A percentile compares a stretch with the other conserved stretches of the same genome.
Conservation (phyloP, 2,888 invertebrate species). For the Agrilus biguttatus region DNA sequence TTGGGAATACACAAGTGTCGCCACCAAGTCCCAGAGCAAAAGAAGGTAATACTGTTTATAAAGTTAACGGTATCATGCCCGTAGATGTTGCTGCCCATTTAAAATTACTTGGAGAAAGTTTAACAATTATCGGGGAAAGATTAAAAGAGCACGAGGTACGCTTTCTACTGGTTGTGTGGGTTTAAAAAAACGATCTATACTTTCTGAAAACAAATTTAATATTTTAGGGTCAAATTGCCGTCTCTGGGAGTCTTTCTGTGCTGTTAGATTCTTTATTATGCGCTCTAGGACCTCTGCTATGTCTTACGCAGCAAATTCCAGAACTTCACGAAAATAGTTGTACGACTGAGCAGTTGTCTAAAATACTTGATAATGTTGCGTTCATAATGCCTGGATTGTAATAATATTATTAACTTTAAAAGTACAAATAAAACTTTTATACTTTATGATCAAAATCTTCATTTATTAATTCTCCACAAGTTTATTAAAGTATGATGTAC, state of each 20-base stretch:
- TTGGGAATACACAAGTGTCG: constrained; percentile 22
- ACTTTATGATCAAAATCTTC: too few relatives aligned
- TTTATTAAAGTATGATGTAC: too few relatives aligned
- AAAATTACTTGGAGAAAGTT: constrained; percentile 80
- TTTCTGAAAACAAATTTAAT: not conserved
- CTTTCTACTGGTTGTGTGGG: not conserved
- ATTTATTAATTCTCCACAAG: too few relatives aligned
- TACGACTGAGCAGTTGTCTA: constrained; percentile 31
- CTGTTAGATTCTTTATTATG: constrained; percentile 84
- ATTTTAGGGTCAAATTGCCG: constrained; percentile 77
- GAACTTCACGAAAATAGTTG: constrained; percentile 53
- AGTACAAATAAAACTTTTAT: not conserved
- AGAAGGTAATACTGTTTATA: constrained; percentile 31
- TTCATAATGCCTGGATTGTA: constrained; percentile 82
- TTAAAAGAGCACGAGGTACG: constrained; percentile 80
- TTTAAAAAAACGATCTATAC: not conserved
- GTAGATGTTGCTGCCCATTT: constrained; percentile 88
- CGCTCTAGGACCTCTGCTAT: constrained; percentile 76
- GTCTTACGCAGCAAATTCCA: constrained; percentile 72
- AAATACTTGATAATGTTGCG: constrained; percentile 85
- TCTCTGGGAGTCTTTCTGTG: constrained; percentile 87
- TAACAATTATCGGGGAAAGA: constrained; percentile 84
- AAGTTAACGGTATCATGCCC: constrained; percentile 61
- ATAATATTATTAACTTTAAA: constrained; percentile 6
- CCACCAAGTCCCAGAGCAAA: constrained; percentile 27